Evolutionary conservation across 2,113 vertebrate species (phyloP), one percentile per base, ranked within the genome.

Genomic region (Ctenomys sociabilis): DNA sequence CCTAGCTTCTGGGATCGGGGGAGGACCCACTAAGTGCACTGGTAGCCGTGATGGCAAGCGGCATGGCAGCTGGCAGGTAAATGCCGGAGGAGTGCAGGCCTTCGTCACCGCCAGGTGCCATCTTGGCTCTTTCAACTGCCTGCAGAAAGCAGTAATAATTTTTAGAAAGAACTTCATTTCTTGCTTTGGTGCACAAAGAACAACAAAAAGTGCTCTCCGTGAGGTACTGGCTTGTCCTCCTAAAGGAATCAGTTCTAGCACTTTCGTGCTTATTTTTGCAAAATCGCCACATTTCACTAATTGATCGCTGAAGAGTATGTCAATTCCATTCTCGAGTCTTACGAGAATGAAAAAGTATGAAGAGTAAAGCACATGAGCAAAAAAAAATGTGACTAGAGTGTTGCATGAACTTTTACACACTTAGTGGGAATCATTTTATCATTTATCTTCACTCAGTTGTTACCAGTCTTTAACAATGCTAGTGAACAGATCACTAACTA

Each of bases 401-500:
- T 43, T 90, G 13, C 40, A 72, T 72, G 90, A 96, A 95, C 85
- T 88, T 90, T 85, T 96, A 66, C 16, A 5, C 91, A 37, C 80
- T 80, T 97, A 72, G 88, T 94, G 96, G 92, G 95, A 66, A 14
- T 95, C 64, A 43, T 82, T 96, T 97, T 91, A 37, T 82, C 80
- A 0, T 87, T 94, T 96, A 3, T 35, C 45, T 91, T 96, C 1
- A 35, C 37, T 96, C 2, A 45, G 28, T 94, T 96, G 35, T 92
- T 94, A 43, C 4, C 24, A 95, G 32, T 95, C 96, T 92, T 95
- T 72, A 95, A 70, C 95, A 96, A 85, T 94, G 88, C 93, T 98
- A 97, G 97, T 97, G 43, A 73, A 80, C 93, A 93, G 88, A 96
- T 96, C 92, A 93, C 97, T 98, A 98, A 98, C 98, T 98, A 97